These are phyloP conservation scores for Machimus rusticus DNA, from an alignment of 2,888 invertebrate species.

Conservation along the genomic window DNA sequence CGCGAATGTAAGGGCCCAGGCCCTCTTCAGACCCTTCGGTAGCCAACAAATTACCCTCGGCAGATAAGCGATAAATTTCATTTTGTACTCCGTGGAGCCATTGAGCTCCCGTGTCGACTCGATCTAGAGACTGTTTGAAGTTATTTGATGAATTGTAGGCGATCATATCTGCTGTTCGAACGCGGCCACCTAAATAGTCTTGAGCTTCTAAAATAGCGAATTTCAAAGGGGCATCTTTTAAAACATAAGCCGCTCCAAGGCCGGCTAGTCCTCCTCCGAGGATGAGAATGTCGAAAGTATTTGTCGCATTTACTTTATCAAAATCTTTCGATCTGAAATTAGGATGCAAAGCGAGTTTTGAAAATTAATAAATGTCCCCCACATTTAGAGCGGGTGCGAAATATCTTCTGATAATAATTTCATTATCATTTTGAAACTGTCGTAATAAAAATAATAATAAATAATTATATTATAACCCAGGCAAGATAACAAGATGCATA, in stretches of 20 bases:
- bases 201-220: constrained; percentile 68
- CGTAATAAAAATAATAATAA: too few relatives aligned
- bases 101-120: constrained; percentile 61
- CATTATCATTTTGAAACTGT: neutral
- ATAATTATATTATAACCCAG: neutral
- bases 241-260: constrained; percentile 50
- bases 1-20: constrained; percentile 65
- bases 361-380: neutral
- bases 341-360: neutral
- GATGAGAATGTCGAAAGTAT: constrained; percentile 48
- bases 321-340: neutral
- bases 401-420: neutral
- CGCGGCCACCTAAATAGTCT: constrained; percentile 68
- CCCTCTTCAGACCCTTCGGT: constrained; percentile 65
- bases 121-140: neutral
- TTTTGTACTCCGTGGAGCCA: constrained; percentile 63
- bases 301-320: neutral
- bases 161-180: constrained; percentile 55
- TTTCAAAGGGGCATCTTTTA: constrained; percentile 48
- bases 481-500: neutral
- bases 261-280: constrained; percentile 52
- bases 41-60: constrained; percentile 53
- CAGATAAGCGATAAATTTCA: constrained; percentile 57
- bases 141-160: neutral
- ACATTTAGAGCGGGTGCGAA: neutral